Evolutionary conservation across 1,140 invertebrate species (phyloP).

Genomic region (Hestina assimilis): DNA sequence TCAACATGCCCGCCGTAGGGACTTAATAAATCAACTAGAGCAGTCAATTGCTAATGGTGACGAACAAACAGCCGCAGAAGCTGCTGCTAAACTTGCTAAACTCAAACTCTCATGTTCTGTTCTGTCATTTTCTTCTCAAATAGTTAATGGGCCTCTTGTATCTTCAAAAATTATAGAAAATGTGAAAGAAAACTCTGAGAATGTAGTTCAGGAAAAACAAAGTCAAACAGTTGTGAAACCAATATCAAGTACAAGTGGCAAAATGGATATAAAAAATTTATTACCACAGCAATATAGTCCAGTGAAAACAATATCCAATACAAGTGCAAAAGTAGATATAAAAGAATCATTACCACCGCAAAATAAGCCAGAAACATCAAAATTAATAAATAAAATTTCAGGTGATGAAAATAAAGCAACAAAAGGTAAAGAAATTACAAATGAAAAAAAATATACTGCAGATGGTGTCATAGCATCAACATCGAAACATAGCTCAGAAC

Average conservation of each 20-base stretch:
- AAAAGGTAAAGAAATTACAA: too few relatives aligned
- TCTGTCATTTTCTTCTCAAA: conserved; percentile 68
- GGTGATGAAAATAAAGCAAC: neutral
- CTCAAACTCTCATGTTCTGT: conserved; percentile 65
- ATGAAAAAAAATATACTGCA: neutral
- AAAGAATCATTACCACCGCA: neutral
- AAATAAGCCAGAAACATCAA: neutral
- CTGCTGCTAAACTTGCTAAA: conserved; percentile 61
- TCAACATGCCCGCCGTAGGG: conserved; percentile 49
- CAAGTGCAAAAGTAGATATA: neutral
- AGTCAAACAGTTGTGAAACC: neutral
- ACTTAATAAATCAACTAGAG: conserved; percentile 67
- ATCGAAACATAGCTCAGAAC: neutral
- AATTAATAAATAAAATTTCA: neutral
- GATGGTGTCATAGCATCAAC: neutral
- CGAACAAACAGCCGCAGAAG: conserved; percentile 62
- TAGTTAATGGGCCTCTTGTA: conserved; percentile 30
- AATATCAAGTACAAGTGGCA: too few relatives aligned
- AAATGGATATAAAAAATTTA: neutral
- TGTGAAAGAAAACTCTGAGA: neutral
- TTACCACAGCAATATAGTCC: neutral
- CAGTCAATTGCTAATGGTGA: conserved; percentile 66
- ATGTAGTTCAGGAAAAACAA: neutral
- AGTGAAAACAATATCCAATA: neutral
- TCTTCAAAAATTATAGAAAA: neutral